phyloP scores from a whole-genome alignment of 2,888 invertebrate genomes.

The Physocephala rufipes region DNA sequence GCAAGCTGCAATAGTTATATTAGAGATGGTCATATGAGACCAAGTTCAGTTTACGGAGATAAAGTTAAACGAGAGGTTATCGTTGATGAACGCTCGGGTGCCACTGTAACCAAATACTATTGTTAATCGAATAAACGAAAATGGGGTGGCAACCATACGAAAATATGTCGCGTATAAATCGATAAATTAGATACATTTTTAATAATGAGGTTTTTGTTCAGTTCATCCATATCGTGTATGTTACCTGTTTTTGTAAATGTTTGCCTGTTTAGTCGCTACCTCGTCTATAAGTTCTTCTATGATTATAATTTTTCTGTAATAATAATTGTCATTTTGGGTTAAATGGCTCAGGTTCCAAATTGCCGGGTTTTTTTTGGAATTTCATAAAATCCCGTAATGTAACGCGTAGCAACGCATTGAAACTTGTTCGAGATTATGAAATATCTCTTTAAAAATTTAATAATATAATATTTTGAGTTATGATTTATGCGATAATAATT shows the following conservation, averaged over 20 bases:
- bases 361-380: too few relatives aligned
- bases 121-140: conserved; percentile 44
- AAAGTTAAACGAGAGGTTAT: conserved; percentile 51
- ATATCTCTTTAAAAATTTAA: neutral
- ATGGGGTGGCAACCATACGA: too few relatives aligned
- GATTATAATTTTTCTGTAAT: too few relatives aligned
- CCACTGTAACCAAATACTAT: conserved; percentile 57
- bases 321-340: too few relatives aligned
- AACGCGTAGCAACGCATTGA: conserved; percentile 47
- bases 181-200: too few relatives aligned
- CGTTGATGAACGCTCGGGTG: conserved; percentile 58
- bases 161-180: too few relatives aligned
- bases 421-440: conserved; percentile 66
- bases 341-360: too few relatives aligned
- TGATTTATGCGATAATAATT: too few relatives aligned
- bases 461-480: too few relatives aligned
- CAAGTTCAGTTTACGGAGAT: conserved; percentile 6
- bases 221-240: too few relatives aligned
- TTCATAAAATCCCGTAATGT: too few relatives aligned
- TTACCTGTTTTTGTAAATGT: too few relatives aligned
- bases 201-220: neutral
- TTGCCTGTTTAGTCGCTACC: neutral
- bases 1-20: conserved; percentile 21
- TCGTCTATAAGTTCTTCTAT: neutral
- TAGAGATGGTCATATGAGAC: neutral